These are phyloP conservation scores for Chlorops oryzae DNA, from an alignment of 1,140 invertebrate species.

Conservation along the genomic window DNA sequence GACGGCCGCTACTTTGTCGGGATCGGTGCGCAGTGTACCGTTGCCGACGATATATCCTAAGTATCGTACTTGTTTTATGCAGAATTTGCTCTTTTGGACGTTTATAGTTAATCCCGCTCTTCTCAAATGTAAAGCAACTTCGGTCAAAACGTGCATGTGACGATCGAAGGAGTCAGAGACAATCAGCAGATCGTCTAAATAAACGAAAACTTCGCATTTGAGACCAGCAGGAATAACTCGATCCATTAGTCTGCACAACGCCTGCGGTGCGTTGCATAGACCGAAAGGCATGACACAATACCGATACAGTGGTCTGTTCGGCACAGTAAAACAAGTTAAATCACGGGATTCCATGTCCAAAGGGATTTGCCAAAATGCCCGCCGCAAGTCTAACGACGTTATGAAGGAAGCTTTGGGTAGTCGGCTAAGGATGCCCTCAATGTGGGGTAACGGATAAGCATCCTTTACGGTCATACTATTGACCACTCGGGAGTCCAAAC, in stretches of 20 bases:
- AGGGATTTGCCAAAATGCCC: conserved; percentile 25
- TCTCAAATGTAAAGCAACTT: conserved; percentile 19
- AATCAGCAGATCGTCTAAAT: conserved; percentile 40
- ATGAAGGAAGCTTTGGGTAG: conserved; percentile 30
- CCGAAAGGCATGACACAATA: conserved; percentile 24
- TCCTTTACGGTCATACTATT: conserved; percentile 42
- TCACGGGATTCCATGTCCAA: conserved; percentile 15
- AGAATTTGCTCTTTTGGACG: conserved; percentile 14
- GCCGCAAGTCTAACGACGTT: conserved; percentile 1
- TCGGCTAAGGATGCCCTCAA: conserved; percentile 33
- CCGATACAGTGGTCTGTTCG: conserved; percentile 29
- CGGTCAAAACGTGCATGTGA: conserved; percentile 28
- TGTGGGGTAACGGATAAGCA: conserved; percentile 26
- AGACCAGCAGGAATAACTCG: conserved; percentile 5
- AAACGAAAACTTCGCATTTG: conserved; percentile 10
- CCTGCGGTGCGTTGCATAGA: conserved; percentile 9
- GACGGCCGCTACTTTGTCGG: conserved; percentile 20
- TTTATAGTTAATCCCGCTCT: conserved; percentile 22
- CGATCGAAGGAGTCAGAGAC: conserved; percentile 34
- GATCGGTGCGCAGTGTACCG: conserved; percentile 41
- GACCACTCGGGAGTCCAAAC: conserved; percentile 41
- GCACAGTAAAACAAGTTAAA: conserved; percentile 44
- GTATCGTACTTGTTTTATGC: conserved; percentile 24
- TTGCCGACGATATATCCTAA: conserved; percentile 18
- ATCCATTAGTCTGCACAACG: conserved; percentile 9